Conservation (phyloP, 1,140 invertebrate species). For the Helicoverpa armigera region DNA sequence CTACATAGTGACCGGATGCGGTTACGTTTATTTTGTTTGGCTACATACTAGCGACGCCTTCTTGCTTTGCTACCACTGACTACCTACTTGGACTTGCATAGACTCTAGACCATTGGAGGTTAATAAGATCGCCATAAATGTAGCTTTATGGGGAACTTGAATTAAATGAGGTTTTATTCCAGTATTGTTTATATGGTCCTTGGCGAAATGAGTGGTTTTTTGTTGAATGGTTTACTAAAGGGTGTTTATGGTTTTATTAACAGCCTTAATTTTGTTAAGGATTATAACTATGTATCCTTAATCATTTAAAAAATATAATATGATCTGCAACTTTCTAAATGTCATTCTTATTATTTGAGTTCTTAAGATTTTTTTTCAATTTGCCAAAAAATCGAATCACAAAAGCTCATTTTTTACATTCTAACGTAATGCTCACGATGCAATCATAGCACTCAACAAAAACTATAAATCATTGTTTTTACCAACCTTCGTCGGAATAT, state of each 20-base stretch:
- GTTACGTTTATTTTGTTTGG: constrained; percentile 41
- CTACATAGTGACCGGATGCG: constrained; percentile 16
- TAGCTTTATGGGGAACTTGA: neutral
- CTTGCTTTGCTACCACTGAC: constrained; percentile 28
- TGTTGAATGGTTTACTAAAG: too few species aligned
- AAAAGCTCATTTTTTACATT: neutral
- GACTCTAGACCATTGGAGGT: neutral
- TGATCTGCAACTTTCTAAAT: too few species aligned
- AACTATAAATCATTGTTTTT: neutral
- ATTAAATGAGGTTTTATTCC: neutral
- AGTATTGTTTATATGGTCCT: neutral
- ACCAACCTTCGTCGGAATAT: neutral
- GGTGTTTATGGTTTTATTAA: too few species aligned
- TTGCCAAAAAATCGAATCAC: too few species aligned
- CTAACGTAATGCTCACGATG: neutral
- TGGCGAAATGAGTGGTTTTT: too few species aligned
- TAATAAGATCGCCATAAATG: constrained; percentile 5
- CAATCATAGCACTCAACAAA: neutral
- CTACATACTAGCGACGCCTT: constrained; percentile 35
- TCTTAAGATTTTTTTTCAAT: too few species aligned
- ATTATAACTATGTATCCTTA: too few species aligned
- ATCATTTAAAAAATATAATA: too few species aligned
- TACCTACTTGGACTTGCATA: neutral
- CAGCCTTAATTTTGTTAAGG: too few species aligned
- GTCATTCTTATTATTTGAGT: too few species aligned